phyloP scores from a whole-genome alignment of 1,140 invertebrate species.

The Bombus ignitus region DNA sequence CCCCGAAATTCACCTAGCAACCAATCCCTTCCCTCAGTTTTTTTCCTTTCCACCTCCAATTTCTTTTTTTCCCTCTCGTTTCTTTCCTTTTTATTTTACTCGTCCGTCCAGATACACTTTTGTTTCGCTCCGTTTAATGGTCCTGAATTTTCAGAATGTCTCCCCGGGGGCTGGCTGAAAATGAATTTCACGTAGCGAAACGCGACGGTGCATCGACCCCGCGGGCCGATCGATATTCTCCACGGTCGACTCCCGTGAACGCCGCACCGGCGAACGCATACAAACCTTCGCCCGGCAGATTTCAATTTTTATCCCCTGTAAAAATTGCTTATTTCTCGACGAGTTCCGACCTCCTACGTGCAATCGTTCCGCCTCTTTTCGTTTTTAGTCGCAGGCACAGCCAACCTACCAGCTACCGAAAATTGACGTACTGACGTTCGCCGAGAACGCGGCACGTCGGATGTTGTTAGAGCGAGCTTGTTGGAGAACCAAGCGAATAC shows the following conservation, averaged over 20 bases:
- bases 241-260: slow-evolving; percentile 34
- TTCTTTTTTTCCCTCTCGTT: not conserved
- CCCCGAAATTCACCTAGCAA: slow-evolving; percentile 15
- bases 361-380: not conserved
- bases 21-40: not conserved
- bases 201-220: slow-evolving; percentile 60
- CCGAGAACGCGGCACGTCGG: not conserved
- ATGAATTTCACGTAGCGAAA: slow-evolving; percentile 66
- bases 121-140: slow-evolving; percentile 54
- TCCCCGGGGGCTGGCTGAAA: slow-evolving; percentile 52
- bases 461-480: not conserved
- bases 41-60: not conserved
- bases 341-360: not conserved
- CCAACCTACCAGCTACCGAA: no score
- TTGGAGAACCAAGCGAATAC: not conserved
- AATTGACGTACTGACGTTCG: not conserved
- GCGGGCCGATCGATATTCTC: slow-evolving; percentile 59
- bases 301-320: slow-evolving; percentile 63
- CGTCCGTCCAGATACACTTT: slow-evolving; percentile 52
- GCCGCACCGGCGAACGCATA: slow-evolving; percentile 36
- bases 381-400: not conserved
- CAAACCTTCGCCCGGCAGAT: slow-evolving; percentile 58
- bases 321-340: slow-evolving; percentile 52
- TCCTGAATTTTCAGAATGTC: slow-evolving; percentile 63
- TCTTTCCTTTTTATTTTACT: not conserved